Evolutionary conservation across 2,797 vertebrate genomes (phyloP).

Genomic region (Anguilla pacifica): DNA sequence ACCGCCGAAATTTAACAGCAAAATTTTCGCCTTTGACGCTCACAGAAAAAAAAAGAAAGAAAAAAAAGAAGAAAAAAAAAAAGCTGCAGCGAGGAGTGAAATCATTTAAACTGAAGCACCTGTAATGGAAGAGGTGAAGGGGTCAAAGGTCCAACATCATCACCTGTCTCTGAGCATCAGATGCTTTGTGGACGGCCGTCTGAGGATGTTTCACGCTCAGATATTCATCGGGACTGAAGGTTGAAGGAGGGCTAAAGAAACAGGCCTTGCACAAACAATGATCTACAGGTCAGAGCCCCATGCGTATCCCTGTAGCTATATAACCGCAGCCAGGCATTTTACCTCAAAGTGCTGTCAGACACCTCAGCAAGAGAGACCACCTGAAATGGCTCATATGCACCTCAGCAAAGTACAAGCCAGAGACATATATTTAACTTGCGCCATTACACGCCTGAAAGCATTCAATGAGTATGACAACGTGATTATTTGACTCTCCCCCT

Average conservation of each 20-base stretch:
- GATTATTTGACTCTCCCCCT: neutral
- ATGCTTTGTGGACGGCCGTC: neutral
- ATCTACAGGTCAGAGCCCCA: neutral
- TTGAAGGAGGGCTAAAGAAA: neutral
- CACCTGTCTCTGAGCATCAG: neutral
- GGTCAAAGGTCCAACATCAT: constrained; percentile 7
- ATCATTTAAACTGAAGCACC: neutral
- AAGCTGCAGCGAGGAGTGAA: neutral
- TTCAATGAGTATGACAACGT: neutral
- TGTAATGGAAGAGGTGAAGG: neutral
- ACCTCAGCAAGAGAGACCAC: neutral
- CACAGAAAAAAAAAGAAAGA: too few species aligned
- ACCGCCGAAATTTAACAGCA: neutral
- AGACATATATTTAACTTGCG: neutral
- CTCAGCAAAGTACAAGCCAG: neutral
- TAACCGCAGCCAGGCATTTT: neutral
- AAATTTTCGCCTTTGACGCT: neutral
- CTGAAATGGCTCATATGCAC: neutral
- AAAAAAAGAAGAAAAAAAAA: neutral
- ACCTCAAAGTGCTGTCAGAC: neutral
- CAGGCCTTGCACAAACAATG: neutral
- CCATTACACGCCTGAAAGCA: neutral
- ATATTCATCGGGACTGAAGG: neutral
- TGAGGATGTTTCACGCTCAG: neutral
- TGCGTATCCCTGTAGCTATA: neutral